Evolutionary conservation across 2,888 invertebrate species (phyloP), one percentile per base, ranked within the genome.

Genomic region (Conchocele bisecta): DNA sequence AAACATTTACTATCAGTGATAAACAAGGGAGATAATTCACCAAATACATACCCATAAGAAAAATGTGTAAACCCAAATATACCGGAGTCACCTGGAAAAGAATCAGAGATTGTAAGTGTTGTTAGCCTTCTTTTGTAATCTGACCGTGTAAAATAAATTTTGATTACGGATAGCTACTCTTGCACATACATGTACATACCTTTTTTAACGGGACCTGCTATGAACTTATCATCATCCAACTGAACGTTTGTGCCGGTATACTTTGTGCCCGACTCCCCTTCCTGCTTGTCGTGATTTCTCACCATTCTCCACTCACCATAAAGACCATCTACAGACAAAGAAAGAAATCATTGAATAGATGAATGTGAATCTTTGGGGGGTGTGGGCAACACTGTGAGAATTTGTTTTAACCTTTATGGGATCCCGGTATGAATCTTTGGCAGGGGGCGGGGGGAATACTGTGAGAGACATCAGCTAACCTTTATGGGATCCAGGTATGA

Each of bases 401-500:
- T 11, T 11, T 11, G 24, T n/a, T 17, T n/a, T 35, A 9, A 24
- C 50, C 7, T 31, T 31, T 17, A 7, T 28, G 22, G 33, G 53
- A 28, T 6, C 20, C 26, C 28, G 15, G 2, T 20, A 20, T 3
- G 15, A n/a, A 22, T 17, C 17, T 46, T 5, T 46, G 15, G 24
- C 46, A 11, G n/a, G 53, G 15, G n/a, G 15, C 20, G 11, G n/a
- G 37, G 11, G 37, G n/a, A 35, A 11, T 35, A 11, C 37, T 37
- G 2, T 28, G 15, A 29, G 11, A 15, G 3, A 22, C 15, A 22
- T 3, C 15, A 46, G 1, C 35, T 37, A 75, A 89, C 90, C 75
- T 85, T 95, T 95, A 91, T 99, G 98, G 0, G 99, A 98, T 0
- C 97, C 97, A 22, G 95, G 95, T 9, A 96, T 94, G 87, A 98